These are phyloP conservation scores for Phaedon cochleariae DNA, from an alignment of 2,888 invertebrate species.

Conservation along the genomic window DNA sequence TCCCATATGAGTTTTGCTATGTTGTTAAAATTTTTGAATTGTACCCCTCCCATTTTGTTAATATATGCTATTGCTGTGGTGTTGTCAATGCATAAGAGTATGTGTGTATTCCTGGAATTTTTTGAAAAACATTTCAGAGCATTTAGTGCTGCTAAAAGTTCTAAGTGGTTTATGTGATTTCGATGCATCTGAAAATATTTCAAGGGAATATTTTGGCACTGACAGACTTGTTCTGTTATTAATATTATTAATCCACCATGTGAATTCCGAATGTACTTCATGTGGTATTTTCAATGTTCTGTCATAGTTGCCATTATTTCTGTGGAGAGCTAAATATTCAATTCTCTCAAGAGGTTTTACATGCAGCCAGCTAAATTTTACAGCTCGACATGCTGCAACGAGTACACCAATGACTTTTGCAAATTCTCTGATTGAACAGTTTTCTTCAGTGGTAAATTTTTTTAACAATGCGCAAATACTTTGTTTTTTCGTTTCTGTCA, in stretches of 20 bases:
- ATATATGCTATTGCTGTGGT: constrained; percentile 22
- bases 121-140: constrained; percentile 41
- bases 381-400: not conserved
- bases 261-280: constrained; percentile 39
- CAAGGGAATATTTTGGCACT: too few relatives aligned
- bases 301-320: too few relatives aligned
- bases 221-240: constrained; percentile 35
- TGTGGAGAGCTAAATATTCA: not conserved
- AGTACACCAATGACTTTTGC: not conserved
- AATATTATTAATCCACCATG: constrained; percentile 20
- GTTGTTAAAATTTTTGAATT: constrained; percentile 33
- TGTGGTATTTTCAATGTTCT: constrained; percentile 36
- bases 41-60: constrained; percentile 20
- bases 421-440: not conserved
- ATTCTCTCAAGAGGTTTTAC: not conserved
- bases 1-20: constrained; percentile 42
- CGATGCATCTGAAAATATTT: too few relatives aligned
- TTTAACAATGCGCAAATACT: not conserved
- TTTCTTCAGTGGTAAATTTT: not conserved
- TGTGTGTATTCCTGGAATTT: constrained; percentile 21
- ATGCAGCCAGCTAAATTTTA: not conserved
- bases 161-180: constrained; percentile 41
- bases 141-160: constrained; percentile 40
- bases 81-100: constrained; percentile 41
- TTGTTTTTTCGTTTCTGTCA: not conserved